Evolutionary conservation across 1,140 invertebrate genomes (phyloP).

Genomic region (Oryctes rhinoceros): DNA sequence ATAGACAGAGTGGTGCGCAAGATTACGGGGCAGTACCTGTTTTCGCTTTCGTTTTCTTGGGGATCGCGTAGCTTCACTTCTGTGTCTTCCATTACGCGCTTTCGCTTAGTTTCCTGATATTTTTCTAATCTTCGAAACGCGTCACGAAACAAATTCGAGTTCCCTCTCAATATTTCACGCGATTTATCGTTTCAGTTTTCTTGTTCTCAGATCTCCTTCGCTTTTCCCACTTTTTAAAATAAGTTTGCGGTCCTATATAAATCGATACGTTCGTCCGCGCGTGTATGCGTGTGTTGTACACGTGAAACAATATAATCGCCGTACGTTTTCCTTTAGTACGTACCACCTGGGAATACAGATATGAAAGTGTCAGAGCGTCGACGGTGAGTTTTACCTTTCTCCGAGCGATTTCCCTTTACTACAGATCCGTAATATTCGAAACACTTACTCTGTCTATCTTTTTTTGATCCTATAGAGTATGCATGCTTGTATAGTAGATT

Average conservation of each 20-base stretch:
- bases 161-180: conserved; percentile 1
- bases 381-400: neutral
- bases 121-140: neutral
- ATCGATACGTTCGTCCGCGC: neutral
- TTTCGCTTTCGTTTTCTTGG: neutral
- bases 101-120: neutral
- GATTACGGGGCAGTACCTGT: neutral
- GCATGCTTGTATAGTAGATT: conserved; percentile 14
- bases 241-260: neutral
- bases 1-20: conserved; percentile 28
- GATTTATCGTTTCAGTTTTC: conserved; percentile 25
- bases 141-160: conserved; percentile 4
- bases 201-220: neutral
- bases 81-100: neutral
- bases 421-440: neutral
- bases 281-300: neutral
- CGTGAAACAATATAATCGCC: neutral
- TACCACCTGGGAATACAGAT: conserved; percentile 28
- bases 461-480: conserved; percentile 36
- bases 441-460: conserved; percentile 31
- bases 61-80: neutral
- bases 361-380: conserved; percentile 4
- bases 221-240: conserved; percentile 35
- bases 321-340: neutral
- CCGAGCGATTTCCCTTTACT: neutral